phyloP scores from a whole-genome alignment of 92 coral and sea anemone genomes.

The Anthopleura xanthogrammica region DNA sequence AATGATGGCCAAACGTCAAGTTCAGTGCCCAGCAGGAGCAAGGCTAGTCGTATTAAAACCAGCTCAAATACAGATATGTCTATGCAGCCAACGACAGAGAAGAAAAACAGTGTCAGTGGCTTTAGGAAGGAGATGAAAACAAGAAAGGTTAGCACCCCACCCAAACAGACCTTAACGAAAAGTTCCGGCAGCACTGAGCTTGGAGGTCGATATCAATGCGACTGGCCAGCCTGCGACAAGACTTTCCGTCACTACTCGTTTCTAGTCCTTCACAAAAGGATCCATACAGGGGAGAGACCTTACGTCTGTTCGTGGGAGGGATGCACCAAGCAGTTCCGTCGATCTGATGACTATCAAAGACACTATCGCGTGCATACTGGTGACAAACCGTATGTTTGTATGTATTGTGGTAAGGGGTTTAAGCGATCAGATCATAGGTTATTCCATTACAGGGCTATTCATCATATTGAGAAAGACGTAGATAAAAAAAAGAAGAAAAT shows the following conservation, averaged over 20 bases:
- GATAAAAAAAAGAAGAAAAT: background rate
- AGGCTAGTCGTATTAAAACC: background rate
- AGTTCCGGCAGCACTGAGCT: background rate
- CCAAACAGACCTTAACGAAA: background rate
- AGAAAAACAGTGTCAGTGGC: background rate
- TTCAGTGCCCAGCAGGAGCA: background rate
- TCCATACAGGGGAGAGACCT: slow-evolving; percentile 40
- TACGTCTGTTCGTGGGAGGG: slow-evolving; percentile 37
- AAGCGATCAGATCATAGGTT: slow-evolving; percentile 45
- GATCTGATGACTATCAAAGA: slow-evolving; percentile 44
- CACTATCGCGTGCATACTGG: slow-evolving; percentile 44
- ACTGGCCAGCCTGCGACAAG: slow-evolving; percentile 43
- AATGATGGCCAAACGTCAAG: background rate
- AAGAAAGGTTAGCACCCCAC: background rate
- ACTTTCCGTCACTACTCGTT: slow-evolving; percentile 36
- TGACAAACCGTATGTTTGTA: slow-evolving; percentile 24
- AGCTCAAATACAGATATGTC: too few relatives aligned
- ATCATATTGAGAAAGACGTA: background rate
- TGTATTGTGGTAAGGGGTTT: slow-evolving; percentile 22
- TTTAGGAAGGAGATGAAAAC: background rate
- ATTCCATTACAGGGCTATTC: slow-evolving; percentile 40
- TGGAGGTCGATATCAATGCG: slow-evolving; percentile 21
- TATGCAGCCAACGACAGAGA: background rate
- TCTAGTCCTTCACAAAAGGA: slow-evolving; percentile 39
- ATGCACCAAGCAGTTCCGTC: slow-evolving; percentile 36